A percentile compares a stretch with the other conserved stretches of the same genome.
Evolutionary conservation across 2,888 invertebrate species (phyloP).

Genomic region (Ptilodon capucinus): DNA sequence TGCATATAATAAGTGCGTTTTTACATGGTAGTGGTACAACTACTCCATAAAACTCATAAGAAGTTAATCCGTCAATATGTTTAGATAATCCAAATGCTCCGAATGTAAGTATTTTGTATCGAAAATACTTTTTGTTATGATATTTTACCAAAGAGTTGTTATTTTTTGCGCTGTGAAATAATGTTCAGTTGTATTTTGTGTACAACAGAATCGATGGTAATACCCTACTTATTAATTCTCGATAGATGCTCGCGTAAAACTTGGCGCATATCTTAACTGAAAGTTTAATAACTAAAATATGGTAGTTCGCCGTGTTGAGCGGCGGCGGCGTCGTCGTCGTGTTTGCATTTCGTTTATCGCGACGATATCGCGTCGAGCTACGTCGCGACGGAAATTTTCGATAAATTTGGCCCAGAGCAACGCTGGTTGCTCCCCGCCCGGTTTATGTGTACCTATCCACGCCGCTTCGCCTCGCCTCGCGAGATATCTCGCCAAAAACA

Average conservation of each 20-base stretch:
- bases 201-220: no score
- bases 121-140: no score
- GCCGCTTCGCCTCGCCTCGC: conserved; percentile 26
- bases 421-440: conserved; percentile 23
- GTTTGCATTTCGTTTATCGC: conserved; percentile 64
- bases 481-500: conserved; percentile 37
- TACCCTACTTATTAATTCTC: background rate
- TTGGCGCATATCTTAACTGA: conserved; percentile 2
- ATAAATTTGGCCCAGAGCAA: conserved; percentile 49
- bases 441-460: conserved; percentile 27
- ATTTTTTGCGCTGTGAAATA: no score
- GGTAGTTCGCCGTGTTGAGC: conserved; percentile 18
- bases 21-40: background rate
- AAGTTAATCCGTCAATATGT: no score
- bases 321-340: conserved; percentile 36
- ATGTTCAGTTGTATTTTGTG: no score
- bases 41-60: background rate
- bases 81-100: no score
- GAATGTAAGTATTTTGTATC: no score
- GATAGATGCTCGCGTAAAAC: background rate
- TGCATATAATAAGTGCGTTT: no score
- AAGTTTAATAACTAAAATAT: conserved; percentile 24
- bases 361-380: conserved; percentile 39
- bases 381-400: conserved; percentile 56
- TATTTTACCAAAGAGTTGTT: no score